Base-by-base conservation (phyloP, 1,140 invertebrate genomes). In the Liolophura sinensis region DNA sequence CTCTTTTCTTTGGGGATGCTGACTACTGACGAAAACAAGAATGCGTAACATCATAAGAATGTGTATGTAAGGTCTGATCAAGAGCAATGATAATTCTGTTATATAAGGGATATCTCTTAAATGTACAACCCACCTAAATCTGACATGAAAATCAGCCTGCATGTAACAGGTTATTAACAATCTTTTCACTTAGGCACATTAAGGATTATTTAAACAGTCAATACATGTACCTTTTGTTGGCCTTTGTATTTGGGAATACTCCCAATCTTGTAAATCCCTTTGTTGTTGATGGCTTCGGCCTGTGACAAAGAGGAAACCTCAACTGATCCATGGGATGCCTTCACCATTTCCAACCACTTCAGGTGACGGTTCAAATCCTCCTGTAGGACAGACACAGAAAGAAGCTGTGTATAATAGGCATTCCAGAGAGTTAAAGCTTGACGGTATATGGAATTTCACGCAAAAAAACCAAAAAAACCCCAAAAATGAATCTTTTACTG, bases 231-330 rank as follows among this genome's bases (percentile, higher is more conserved):
- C 51, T 54, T 20, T 24, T 24, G 18, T 12, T 54, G 51, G 3
- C 12, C 52, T 6, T 47, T 48, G 54, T 27, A 40, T 18, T 24
- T 64, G 54, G 11, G 59, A 46, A 58, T 67, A 40, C 31, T 64
- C 15, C 77, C 75, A 66, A 81, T 65, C 52, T 55, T 51, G 58
- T 75, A 83, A 51, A 81, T 65, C 15, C 81, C 80, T 57, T 59
- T 64, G 16, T 63, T 54, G 65, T 80, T 81, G 49, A 83, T 83
- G 18, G 69, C 70, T 55, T 73, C 72, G 12, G 75, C 80, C 66
- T 81, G 77, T 24, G 67, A 62, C 31, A 83, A 65, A 1, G 80
- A 81, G 12, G 77, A 78, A 18, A 79, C 67, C 67, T 81, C 80
- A 9, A 83, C 78, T 14, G 78, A 77, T 18, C 81, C 80, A 66